Base-by-base conservation (phyloP, 2,888 invertebrate species). In the Molanna angustata region DNA sequence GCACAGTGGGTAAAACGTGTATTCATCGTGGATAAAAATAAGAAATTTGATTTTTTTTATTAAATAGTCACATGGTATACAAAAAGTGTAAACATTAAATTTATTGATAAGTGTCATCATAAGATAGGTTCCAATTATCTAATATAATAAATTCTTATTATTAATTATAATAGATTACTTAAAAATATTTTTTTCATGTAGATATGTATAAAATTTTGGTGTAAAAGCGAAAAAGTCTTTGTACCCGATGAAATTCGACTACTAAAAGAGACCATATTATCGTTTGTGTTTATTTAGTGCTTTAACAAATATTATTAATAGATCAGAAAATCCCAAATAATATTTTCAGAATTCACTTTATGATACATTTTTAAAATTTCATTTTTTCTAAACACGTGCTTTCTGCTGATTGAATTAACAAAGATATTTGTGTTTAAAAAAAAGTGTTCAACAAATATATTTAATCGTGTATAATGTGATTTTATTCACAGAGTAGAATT, bases 91-190 rank as follows among this genome's bases (percentile, higher is more conserved):
- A 58, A 58, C 52, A 49, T 58, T 58, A 51, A 33, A 56, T 56
- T 57, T 58, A 58, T 54, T 59, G 52, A 59, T 59, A 59, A 57
- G 54, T 59, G 54, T 57, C 59, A 57, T 59, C 59, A 59, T 59
- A 59, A 59, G 59, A 59, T 54, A 57, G 54, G 59, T 59, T 59
- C 52, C 59, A 54, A 51, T 57, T 49, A 54, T 33, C 41, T 54
- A 32, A 42, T 52, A 49, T 48, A 49, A 52, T 53, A 49, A 43
- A 49, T 41, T 57, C 45, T 42, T 16, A 27, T 27, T 27, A 27
- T 7, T 27, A 27, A 27, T 7, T 27, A 27, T 27, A 11, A 7
- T 27, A 27, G 6, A 27, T 27, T 27, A 7, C 11, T 27, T 27
- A 46, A 35, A 20, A 31, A 27, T 27, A n/a, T 44, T 40, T 33